These are phyloP conservation scores for Elachura formosa DNA, from an alignment of 2,113 vertebrate genomes.

Conservation along the genomic window DNA sequence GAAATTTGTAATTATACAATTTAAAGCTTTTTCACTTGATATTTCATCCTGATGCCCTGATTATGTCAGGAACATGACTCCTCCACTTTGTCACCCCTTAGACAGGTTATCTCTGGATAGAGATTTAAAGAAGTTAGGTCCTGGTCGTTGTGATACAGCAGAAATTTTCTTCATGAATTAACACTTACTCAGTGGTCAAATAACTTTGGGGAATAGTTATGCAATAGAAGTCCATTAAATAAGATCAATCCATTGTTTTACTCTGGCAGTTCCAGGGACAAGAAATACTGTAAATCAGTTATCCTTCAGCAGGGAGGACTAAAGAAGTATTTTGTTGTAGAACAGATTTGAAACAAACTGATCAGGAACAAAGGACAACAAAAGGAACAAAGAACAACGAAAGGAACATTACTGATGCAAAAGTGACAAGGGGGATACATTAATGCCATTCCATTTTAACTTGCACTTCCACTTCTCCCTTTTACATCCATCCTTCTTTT, in stretches of 20 bases:
- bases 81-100: not conserved
- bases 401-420: not conserved
- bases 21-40: not conserved
- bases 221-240: not conserved
- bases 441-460: not conserved
- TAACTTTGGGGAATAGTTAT: not conserved
- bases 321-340: not conserved
- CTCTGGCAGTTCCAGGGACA: not conserved
- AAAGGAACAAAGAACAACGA: too few relatives aligned
- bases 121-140: not conserved
- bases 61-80: not conserved
- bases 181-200: not conserved
- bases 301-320: not conserved
- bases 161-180: not conserved
- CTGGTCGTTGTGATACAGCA: not conserved
- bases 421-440: not conserved
- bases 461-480: not conserved
- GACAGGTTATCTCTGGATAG: not conserved
- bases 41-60: not conserved
- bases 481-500: not conserved
- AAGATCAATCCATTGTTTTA: not conserved
- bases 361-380: too few relatives aligned
- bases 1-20: not conserved
- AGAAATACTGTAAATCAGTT: not conserved
- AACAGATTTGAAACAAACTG: not conserved